These are phyloP conservation scores for roundworm (Caenorhabditis elegans) DNA, from an alignment of 1,140 invertebrate genomes.

Conservation along the genomic window DNA sequence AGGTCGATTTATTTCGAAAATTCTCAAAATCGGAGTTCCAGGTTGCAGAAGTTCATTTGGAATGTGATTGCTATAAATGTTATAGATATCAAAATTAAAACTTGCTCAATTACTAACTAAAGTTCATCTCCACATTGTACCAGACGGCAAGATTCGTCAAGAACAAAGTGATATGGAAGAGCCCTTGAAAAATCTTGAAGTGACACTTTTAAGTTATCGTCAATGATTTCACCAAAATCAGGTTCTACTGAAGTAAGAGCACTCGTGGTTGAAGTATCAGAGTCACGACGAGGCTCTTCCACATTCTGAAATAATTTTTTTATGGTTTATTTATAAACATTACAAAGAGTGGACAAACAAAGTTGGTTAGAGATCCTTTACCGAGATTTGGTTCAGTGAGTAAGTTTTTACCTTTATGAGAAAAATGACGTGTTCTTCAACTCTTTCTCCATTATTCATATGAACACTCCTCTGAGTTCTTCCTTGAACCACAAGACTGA, in stretches of 20 bases:
- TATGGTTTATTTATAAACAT: too few relatives aligned
- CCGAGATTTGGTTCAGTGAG: too few relatives aligned
- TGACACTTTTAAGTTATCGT: slow-evolving; percentile 9
- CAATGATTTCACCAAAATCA: neutral
- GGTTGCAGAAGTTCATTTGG: slow-evolving; percentile 54
- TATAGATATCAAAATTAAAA: too few relatives aligned
- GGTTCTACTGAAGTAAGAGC: neutral
- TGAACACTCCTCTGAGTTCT: slow-evolving; percentile 50
- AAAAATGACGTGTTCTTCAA: slow-evolving; percentile 52
- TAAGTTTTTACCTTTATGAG: slow-evolving; percentile 39
- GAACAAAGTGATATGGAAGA: slow-evolving; percentile 68
- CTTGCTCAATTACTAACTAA: slow-evolving; percentile 56
- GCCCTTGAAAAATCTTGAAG: slow-evolving; percentile 44
- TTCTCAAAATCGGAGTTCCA: slow-evolving; percentile 57
- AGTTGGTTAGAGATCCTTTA: too few relatives aligned
- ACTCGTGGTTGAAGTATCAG: neutral
- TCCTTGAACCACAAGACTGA: slow-evolving; percentile 56
- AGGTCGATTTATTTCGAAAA: slow-evolving; percentile 63
- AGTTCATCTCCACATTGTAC: slow-evolving; percentile 60
- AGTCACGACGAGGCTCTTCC: neutral
- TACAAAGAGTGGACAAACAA: too few relatives aligned
- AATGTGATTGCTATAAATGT: slow-evolving; percentile 54
- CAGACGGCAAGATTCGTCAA: slow-evolving; percentile 63
- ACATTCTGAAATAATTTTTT: neutral
- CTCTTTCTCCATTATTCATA: slow-evolving; percentile 46